Evolutionary conservation across 2,113 vertebrate species (phyloP).

Genomic region (Spilogale gracilis): DNA sequence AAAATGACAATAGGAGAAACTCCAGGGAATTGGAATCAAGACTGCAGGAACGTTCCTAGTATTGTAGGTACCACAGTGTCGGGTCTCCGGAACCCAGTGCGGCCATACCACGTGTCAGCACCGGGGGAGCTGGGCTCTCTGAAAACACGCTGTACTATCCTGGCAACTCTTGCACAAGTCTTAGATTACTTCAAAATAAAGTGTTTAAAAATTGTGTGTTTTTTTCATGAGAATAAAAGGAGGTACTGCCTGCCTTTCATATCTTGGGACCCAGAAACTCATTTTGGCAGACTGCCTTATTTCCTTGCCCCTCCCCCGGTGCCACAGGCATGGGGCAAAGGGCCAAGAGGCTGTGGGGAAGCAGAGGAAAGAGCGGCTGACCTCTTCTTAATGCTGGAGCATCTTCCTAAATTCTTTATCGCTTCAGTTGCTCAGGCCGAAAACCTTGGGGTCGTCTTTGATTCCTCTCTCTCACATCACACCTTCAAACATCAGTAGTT

Average conservation of each 20-base stretch:
- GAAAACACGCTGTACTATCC: not conserved
- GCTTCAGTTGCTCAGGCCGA: not conserved
- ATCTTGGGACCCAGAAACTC: too few relatives aligned
- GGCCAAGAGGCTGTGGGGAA: not conserved
- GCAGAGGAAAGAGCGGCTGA: not conserved
- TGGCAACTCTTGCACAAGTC: not conserved
- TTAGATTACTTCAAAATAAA: not conserved
- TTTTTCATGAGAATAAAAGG: not conserved
- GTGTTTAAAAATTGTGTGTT: not conserved
- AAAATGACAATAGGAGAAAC: not conserved
- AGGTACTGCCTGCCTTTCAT: not conserved
- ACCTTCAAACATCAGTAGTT: not conserved
- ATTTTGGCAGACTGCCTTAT: not conserved
- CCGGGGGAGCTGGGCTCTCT: accelerated
- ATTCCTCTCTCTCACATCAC: not conserved
- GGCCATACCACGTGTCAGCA: accelerated
- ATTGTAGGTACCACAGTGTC: accelerated
- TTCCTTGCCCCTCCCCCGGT: not conserved
- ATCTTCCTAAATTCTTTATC: not conserved
- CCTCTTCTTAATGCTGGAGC: not conserved
- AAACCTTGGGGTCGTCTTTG: not conserved
- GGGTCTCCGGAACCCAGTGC: accelerated
- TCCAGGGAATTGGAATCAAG: not conserved
- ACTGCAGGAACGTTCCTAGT: not conserved
- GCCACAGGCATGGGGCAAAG: not conserved